A percentile compares a stretch with the other conserved stretches of the same genome.
These are phyloP conservation scores for Lepilemur ruficaudatus DNA, from an alignment of 2,797 vertebrate species.

Conservation along the genomic window DNA sequence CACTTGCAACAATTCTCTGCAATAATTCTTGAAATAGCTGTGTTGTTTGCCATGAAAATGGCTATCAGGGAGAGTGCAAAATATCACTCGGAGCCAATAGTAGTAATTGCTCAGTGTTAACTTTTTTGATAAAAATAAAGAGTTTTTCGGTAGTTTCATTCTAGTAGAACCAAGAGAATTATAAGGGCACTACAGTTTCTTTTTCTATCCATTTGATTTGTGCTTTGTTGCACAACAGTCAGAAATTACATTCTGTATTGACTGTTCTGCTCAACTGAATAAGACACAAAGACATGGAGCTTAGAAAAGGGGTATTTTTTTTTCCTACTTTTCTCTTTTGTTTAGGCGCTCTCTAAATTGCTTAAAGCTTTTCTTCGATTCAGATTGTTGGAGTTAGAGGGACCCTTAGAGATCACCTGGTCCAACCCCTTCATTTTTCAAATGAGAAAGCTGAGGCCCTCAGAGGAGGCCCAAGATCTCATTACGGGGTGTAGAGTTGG, in stretches of 20 bases:
- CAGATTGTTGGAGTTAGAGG: not conserved
- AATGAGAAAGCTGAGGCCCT: not conserved
- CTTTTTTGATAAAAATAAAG: conserved; percentile 60
- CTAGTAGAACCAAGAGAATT: not conserved
- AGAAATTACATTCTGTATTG: conserved; percentile 51
- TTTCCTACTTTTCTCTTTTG: not conserved
- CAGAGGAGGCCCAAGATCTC: conserved; percentile 3
- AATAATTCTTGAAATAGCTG: conserved; percentile 24
- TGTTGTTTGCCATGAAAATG: conserved; percentile 53
- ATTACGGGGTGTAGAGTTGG: not conserved
- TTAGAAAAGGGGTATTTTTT: not conserved
- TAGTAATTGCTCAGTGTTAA: conserved; percentile 51
- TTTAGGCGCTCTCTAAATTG: not conserved
- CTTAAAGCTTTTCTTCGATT: conserved; percentile 25
- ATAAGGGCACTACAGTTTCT: not conserved
- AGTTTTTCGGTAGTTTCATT: conserved; percentile 19
- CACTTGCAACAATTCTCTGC: not conserved
- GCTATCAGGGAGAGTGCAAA: not conserved
- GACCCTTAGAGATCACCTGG: not conserved
- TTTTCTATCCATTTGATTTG: not conserved
- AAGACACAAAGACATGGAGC: conserved; percentile 32
- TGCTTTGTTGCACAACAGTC: conserved; percentile 43
- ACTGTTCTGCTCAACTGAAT: conserved; percentile 23
- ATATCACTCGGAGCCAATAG: not conserved
- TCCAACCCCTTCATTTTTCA: not conserved